Evolutionary conservation across 1,140 invertebrate genomes (phyloP).

Genomic region (Lethocerus indicus): DNA sequence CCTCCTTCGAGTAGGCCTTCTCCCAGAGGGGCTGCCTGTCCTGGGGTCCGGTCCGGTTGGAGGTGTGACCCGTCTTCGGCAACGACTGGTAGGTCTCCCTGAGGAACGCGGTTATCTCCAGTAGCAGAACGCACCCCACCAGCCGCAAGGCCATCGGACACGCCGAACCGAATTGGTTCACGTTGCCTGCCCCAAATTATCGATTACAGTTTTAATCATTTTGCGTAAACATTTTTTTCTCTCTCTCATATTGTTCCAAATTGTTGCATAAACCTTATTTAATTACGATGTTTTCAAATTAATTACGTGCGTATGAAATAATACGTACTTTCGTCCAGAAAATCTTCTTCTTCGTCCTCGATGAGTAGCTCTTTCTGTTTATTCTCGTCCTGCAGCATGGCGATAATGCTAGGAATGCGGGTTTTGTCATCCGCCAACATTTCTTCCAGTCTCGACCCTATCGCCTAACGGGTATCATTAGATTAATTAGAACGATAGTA

Average conservation of each 20-base stretch:
- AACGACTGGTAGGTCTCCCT: conserved; percentile 67
- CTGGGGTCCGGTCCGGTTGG: too few species aligned
- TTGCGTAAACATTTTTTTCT: too few species aligned
- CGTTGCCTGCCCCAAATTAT: too few species aligned
- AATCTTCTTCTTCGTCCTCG: conserved; percentile 95
- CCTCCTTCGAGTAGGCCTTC: too few species aligned
- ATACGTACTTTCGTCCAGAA: conserved; percentile 77
- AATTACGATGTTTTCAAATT: too few species aligned
- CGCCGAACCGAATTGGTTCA: conserved; percentile 32
- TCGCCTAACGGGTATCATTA: conserved; percentile 36
- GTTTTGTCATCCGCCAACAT: conserved; percentile 57
- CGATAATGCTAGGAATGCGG: conserved; percentile 44
- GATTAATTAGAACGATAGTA: not conserved
- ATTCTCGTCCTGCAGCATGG: conserved; percentile 59
- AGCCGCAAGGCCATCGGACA: conserved; percentile 87
- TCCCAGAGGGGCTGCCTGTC: too few species aligned
- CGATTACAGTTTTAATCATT: too few species aligned
- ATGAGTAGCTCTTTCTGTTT: conserved; percentile 69
- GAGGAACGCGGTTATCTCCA: conserved; percentile 94
- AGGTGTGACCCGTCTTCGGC: conserved; percentile 37
- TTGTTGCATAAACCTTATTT: too few species aligned
- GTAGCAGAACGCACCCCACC: conserved; percentile 78
- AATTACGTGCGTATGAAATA: too few species aligned
- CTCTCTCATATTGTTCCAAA: too few species aligned
- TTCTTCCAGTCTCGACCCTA: conserved; percentile 76